Evolutionary conservation across 2,888 invertebrate genomes (phyloP), one percentile per base, ranked within the genome.

Genomic region (Chloroclysta siterata): DNA sequence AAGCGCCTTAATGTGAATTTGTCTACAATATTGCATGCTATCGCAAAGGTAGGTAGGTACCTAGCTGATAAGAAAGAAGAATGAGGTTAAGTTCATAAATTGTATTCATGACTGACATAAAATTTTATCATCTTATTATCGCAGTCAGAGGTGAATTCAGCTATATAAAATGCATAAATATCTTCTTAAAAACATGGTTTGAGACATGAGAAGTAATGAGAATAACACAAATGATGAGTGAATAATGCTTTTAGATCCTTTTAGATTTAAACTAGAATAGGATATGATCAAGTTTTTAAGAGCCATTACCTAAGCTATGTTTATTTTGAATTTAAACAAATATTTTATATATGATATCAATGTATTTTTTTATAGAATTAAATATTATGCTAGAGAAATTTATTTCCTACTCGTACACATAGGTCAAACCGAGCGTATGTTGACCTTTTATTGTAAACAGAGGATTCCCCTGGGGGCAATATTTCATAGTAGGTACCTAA

Each of bases 41-140:
- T 53, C 47, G 60, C 10, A 51, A 41, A 11, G 15, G 50, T n/a
- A 11, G 33, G 50, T n/a, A 41, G 10, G 33, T 7, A 46, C 10
- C 2, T 46, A 36, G 61, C 39, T 69, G 74, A 68, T 74, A 79
- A 76, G 72, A 72, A 50, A 68, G 59, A 61, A 73, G 79, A 76
- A 72, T 69, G 76, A 75, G 82, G 79, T 78, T 75, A 81, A 79
- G 77, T 78, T 80, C 72, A 76, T 46, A 69, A 48, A n/a, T 7
- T 28, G 28, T 62, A 60, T 69, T 65, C 66, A 69, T 70, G 54
- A 54, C 60, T 72, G 63, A 66, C 66, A 69, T 59, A 68, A 58
- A 68, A 54, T 65, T 65, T 60, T 44, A 63, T 65, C 63, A 48
- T 46, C 47, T 29, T 65, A 69, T 66, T 72, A 71, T 70, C 46